Conservation (phyloP, 2,113 vertebrate species). For the Grammomys dolichurus region DNA sequence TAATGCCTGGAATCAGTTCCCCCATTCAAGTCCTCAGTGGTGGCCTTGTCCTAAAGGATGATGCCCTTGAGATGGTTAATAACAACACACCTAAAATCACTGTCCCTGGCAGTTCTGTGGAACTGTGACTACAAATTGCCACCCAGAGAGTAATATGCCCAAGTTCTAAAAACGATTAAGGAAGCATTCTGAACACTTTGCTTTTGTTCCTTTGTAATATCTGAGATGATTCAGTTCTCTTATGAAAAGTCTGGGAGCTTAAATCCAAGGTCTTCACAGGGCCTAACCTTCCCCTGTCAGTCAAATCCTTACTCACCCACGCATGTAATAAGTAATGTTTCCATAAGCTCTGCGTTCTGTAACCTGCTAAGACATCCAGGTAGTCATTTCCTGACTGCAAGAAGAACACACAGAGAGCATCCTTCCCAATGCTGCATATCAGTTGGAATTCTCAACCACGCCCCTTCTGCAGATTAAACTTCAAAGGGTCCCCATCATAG, state of each 20-base stretch:
- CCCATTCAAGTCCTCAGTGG: not conserved
- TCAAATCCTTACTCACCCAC: not conserved
- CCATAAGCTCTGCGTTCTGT: constrained; percentile 14
- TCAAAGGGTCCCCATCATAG: not conserved
- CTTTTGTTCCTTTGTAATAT: constrained; percentile 67
- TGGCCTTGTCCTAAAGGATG: constrained; percentile 65
- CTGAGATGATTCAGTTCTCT: constrained; percentile 48
- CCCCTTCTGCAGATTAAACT: constrained; percentile 31
- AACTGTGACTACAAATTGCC: constrained; percentile 65
- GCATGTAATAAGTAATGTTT: not conserved
- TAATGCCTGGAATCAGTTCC: constrained; percentile 16
- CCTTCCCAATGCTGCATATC: not conserved
- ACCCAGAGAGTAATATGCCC: constrained; percentile 72
- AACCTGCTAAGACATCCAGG: constrained; percentile 19
- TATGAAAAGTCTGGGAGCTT: constrained; percentile 25
- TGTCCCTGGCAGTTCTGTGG: constrained; percentile 60
- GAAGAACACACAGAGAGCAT: not conserved
- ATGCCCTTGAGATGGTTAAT: constrained; percentile 67
- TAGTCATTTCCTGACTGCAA: constrained; percentile 38
- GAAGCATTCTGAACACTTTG: constrained; percentile 29
- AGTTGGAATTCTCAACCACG: constrained; percentile 6
- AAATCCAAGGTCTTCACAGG: constrained; percentile 37
- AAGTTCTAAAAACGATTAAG: constrained; percentile 71
- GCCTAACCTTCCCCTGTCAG: not conserved
- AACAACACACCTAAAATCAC: constrained; percentile 54